Base-by-base conservation (phyloP, 2,888 invertebrate species). In the Cynaeus angustus region DNA sequence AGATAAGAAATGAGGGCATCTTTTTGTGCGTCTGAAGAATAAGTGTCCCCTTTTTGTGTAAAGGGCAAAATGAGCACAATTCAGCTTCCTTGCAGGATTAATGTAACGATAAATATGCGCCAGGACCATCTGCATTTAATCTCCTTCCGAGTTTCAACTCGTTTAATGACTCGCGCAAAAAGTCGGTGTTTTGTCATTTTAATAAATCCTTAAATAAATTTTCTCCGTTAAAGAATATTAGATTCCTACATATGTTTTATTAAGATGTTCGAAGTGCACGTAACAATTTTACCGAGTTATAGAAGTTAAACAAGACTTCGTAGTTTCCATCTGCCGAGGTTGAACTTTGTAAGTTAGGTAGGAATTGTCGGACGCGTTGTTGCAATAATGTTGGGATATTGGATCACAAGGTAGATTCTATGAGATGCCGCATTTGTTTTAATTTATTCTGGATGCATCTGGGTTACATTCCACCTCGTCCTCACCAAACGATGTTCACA, bases 41-140 rank as follows among this genome's bases (percentile, higher is more conserved):
- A 46, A 43, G 16, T 66, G 45, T 41, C 26, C 21, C 38, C 21
- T 56, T 56, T 56, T 14, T 26, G 10, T 14, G 30, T 26, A 30
- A 33, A 37, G 58, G 16, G 26, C 45, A 9, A 33, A 53, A 53
- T 33, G 53, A 53, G 48, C n/a, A 28, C 66, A 66, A 46, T 58
- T 56, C 56, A 12, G 46, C 21, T 33, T 48, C 9, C 52, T 45
- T 67, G 64, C 56, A 65, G 67, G 67, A 67, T 69, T 72, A 71
- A 70, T 65, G 65, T 61, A 45, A 53, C 64, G 71, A 53, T 62
- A 72, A 72, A 73, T 73, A 72, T 72, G 69, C 73, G 62, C 38
- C 45, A 67, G 66, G 45, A 68, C 69, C 69, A 64, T 71, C 67
- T 72, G 73, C 65, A 69, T 73, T 73, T 73, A 73, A 73, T 73